These are phyloP conservation scores for Epinotia demarniana DNA, from an alignment of 2,888 invertebrate genomes.

Conservation along the genomic window DNA sequence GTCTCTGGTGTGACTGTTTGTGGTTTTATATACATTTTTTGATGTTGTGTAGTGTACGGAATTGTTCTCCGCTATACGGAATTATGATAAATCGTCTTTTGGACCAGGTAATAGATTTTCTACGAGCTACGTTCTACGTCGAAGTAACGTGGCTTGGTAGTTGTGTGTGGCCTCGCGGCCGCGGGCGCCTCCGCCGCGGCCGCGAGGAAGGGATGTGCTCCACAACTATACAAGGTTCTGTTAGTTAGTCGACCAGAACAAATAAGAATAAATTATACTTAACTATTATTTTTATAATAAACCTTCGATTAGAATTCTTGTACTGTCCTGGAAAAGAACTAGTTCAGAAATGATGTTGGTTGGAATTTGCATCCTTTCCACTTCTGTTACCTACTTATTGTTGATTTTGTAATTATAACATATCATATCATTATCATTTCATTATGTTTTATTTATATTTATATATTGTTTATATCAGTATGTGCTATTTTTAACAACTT, in stretches of 20 bases:
- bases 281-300: conserved; percentile 12
- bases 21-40: conserved; percentile 48
- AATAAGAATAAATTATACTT: conserved; percentile 26
- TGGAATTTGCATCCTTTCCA: conserved; percentile 3
- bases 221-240: background rate
- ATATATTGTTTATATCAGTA: background rate
- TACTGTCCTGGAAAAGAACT: conserved; percentile 37
- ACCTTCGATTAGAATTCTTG: conserved; percentile 1
- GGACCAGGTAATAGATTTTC: conserved; percentile 48
- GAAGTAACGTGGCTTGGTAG: conserved; percentile 15
- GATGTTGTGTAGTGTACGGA: conserved; percentile 51
- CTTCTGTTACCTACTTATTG: background rate
- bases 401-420: conserved; percentile 17
- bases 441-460: too few relatives aligned
- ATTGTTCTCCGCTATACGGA: conserved; percentile 44
- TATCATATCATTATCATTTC: too few relatives aligned
- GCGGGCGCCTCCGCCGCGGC: too few relatives aligned
- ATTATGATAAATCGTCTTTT: conserved; percentile 46
- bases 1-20: conserved; percentile 30
- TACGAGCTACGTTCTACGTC: conserved; percentile 32
- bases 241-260: conserved; percentile 12
- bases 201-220: background rate
- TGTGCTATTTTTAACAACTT: background rate
- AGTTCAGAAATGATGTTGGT: conserved; percentile 11
- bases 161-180: background rate